Percentiles rank a stretch among this genome's conserved stretches.
Evolutionary conservation across 2,888 invertebrate species (phyloP).

Genomic region (Cheilosia variabilis): DNA sequence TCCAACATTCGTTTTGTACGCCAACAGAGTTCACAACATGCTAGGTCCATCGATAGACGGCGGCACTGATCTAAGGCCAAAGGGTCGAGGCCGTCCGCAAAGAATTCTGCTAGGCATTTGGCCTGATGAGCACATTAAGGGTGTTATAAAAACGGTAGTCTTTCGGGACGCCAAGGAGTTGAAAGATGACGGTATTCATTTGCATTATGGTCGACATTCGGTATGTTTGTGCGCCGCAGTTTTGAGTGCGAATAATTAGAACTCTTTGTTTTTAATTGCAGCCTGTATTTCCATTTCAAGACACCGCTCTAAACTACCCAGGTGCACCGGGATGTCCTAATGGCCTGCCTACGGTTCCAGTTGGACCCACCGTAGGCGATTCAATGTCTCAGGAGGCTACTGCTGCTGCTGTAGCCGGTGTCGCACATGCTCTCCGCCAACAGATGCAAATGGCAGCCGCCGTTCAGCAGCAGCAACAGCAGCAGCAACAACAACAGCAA

Average conservation of each 20-base stretch:
- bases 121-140: constrained; percentile 97
- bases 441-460: constrained; percentile 91
- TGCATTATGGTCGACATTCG: constrained; percentile 86
- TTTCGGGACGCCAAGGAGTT: constrained; percentile 94
- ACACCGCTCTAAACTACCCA: constrained; percentile 86
- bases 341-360: constrained; percentile 85
- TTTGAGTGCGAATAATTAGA: constrained; percentile 3
- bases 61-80: constrained; percentile 94
- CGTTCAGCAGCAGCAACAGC: constrained; percentile 82
- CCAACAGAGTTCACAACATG: constrained; percentile 97
- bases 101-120: constrained; percentile 95
- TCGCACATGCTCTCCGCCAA: constrained; percentile 92
- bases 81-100: constrained; percentile 95
- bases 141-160: constrained; percentile 95
- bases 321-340: constrained; percentile 85
- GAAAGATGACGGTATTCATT: constrained; percentile 87
- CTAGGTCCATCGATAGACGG: constrained; percentile 96
- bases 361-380: constrained; percentile 83
- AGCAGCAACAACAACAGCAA: constrained; percentile 80
- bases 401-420: constrained; percentile 93
- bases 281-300: constrained; percentile 86
- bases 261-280: constrained; percentile 76
- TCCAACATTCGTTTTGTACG: constrained; percentile 96
- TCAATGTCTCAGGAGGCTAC: constrained; percentile 88
- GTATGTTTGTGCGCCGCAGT: constrained; percentile 82